These are phyloP conservation scores for Mus minutoides DNA, from an alignment of 2,797 vertebrate species.

Conservation along the genomic window DNA sequence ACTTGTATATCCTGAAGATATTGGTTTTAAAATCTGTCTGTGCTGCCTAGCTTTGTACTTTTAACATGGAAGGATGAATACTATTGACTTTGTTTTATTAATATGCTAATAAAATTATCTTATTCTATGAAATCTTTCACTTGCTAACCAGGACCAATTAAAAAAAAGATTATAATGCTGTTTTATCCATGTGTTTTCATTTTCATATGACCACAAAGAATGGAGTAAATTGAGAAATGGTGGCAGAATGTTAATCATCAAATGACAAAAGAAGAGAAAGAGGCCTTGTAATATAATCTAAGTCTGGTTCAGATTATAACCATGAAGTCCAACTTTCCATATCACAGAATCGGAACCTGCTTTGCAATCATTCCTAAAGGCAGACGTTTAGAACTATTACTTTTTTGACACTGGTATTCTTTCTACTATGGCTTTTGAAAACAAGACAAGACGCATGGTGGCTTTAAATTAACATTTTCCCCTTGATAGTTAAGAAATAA, in stretches of 20 bases:
- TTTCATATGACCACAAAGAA: neutral
- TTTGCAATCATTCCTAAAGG: slow-evolving; percentile 15
- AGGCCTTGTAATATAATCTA: neutral
- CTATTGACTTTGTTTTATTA: neutral
- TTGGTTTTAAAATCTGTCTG: neutral
- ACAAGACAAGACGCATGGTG: neutral
- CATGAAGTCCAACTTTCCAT: neutral
- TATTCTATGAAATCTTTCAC: neutral
- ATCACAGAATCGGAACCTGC: neutral
- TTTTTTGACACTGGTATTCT: slow-evolving; percentile 17
- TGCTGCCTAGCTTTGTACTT: neutral
- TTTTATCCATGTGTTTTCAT: neutral
- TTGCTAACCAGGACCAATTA: neutral
- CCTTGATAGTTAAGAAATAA: slow-evolving; percentile 16
- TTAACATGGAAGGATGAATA: neutral
- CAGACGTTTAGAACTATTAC: neutral
- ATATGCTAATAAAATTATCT: neutral
- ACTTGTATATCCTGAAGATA: neutral
- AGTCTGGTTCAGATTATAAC: neutral
- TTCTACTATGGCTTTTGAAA: neutral
- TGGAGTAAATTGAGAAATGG: neutral
- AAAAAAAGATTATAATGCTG: neutral
- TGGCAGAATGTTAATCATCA: neutral
- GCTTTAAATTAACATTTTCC: slow-evolving; percentile 52
- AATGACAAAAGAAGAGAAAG: neutral